A percentile compares a stretch with the other conserved stretches of the same genome.
Conservation (phyloP, 2,888 invertebrate species). For the Amblyjoppa proteus region DNA sequence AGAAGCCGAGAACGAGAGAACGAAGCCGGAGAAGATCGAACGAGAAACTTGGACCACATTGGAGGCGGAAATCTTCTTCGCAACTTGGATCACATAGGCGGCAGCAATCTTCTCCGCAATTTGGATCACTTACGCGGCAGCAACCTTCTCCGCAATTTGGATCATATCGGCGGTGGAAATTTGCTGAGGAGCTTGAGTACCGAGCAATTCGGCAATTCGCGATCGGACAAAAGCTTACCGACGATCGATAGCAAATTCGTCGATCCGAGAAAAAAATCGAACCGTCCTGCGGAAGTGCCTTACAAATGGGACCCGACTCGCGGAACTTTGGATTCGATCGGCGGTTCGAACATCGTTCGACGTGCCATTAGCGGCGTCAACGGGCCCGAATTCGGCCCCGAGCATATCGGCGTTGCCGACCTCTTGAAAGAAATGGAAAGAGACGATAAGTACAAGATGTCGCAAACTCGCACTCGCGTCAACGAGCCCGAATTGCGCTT, state of each 20-base stretch:
- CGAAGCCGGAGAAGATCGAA: constrained; percentile 85
- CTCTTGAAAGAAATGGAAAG: constrained; percentile 8
- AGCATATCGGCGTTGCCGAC: constrained; percentile 64
- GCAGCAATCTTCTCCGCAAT: constrained; percentile 85
- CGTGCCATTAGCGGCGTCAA: background rate
- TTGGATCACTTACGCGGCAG: constrained; percentile 85
- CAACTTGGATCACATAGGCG: constrained; percentile 84
- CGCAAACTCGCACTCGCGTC: no score
- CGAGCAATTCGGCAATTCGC: background rate
- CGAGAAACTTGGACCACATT: constrained; percentile 81
- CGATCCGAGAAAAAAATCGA: background rate
- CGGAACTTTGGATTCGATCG: constrained; percentile 69
- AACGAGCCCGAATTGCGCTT: no score
- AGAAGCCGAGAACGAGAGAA: constrained; percentile 83
- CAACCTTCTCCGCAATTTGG: constrained; percentile 85
- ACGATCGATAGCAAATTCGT: background rate
- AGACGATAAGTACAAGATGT: constrained; percentile 69
- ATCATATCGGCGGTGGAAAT: constrained; percentile 74
- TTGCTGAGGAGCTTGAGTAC: constrained; percentile 65
- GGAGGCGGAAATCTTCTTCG: constrained; percentile 82
- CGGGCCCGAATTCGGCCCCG: constrained; percentile 71
- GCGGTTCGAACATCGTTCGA: constrained; percentile 84
- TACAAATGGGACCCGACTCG: background rate
- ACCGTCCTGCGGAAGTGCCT: constrained; percentile 59
- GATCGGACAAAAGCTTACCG: background rate